Evolutionary conservation across 2,113 vertebrate species (phyloP).

Genomic region (Notechis scutatus): DNA sequence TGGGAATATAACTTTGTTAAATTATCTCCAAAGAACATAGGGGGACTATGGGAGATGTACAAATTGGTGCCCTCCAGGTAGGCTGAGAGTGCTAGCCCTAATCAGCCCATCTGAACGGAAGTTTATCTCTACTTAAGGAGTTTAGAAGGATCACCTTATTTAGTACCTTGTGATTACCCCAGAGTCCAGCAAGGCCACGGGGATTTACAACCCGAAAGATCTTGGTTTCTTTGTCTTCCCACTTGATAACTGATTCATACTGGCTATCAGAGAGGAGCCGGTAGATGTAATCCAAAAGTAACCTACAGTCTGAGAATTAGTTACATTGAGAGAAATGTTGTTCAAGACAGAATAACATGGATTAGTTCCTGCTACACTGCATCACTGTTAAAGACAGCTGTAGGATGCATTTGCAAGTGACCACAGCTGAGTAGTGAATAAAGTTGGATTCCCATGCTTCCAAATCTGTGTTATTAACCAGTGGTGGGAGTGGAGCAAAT

Average conservation of each 20-base stretch:
- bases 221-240: conserved; percentile 80
- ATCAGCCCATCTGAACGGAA: background rate
- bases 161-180: conserved; percentile 91
- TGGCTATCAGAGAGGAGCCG: conserved; percentile 80
- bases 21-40: background rate
- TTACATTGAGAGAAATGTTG: background rate
- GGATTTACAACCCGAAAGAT: conserved; percentile 85
- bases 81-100: background rate
- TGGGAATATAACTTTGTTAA: background rate
- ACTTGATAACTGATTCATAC: conserved; percentile 82
- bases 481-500: background rate
- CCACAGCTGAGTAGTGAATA: background rate
- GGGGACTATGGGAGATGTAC: background rate
- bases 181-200: conserved; percentile 84
- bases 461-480: background rate
- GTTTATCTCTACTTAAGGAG: background rate
- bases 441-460: background rate
- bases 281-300: conserved; percentile 89
- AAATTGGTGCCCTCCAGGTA: background rate
- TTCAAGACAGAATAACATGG: background rate
- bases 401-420: background rate
- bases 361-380: background rate
- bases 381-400: background rate
- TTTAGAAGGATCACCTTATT: background rate
- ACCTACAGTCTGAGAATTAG: conserved; percentile 75